These are phyloP conservation scores for Catostylus mosaicus DNA, from an alignment of 30 jellyfish, hydroid and myxozoan species.

Conservation along the genomic window DNA sequence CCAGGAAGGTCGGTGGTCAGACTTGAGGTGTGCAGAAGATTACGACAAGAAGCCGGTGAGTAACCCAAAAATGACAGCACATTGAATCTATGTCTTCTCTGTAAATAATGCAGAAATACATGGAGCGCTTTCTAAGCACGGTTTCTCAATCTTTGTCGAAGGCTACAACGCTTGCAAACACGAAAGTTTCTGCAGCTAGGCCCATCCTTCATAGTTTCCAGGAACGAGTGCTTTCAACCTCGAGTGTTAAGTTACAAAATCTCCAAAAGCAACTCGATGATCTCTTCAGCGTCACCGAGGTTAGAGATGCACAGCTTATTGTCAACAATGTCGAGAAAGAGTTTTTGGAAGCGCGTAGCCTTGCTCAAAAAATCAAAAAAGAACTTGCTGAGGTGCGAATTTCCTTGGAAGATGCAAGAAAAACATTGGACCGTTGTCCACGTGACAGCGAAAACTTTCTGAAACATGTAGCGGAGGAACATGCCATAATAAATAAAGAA, in stretches of 20 bases:
- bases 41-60: too few relatives aligned
- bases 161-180: neutral
- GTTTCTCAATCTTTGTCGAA: neutral
- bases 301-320: conserved; percentile 70
- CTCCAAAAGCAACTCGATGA: conserved; percentile 43
- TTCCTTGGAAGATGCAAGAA: conserved; percentile 70
- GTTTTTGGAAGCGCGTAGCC: conserved; percentile 70
- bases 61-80: too few relatives aligned
- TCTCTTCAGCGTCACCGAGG: conserved; percentile 59
- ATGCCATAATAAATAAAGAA: conserved; percentile 41
- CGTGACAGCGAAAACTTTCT: conserved; percentile 74
- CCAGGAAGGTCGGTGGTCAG: too few relatives aligned
- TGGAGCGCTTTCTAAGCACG: neutral
- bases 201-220: neutral
- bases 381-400: conserved; percentile 42
- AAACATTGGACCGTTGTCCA: conserved; percentile 81
- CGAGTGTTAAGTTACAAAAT: neutral
- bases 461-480: conserved; percentile 81
- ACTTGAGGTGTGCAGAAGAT: too few relatives aligned
- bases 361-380: conserved; percentile 30
- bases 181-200: neutral
- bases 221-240: neutral
- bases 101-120: neutral
- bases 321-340: conserved; percentile 64
- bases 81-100: neutral